Conservation (phyloP, 53 echinoderm and acorn worm genomes). For the Luidia sarsii region DNA sequence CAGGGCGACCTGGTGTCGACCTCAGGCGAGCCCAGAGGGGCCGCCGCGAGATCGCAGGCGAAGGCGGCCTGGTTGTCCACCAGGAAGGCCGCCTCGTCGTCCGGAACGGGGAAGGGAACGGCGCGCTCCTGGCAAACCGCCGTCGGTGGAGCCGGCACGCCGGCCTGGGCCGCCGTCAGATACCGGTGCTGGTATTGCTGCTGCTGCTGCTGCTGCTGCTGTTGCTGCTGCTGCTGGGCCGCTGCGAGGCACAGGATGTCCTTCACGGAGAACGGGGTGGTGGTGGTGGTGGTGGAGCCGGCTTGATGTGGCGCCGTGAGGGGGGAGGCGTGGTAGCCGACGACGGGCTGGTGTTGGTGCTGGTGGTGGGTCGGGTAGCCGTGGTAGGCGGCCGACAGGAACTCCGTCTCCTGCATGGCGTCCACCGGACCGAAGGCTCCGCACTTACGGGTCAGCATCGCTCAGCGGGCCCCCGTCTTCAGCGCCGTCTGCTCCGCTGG, state of each 20-base stretch:
- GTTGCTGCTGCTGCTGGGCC: slow-evolving; percentile 56
- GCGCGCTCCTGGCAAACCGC: slow-evolving; percentile 42
- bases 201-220: too few relatives aligned
- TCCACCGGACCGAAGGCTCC: slow-evolving; percentile 38
- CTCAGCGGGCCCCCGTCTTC: too few relatives aligned
- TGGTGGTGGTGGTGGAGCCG: slow-evolving; percentile 28
- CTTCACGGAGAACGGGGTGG: slow-evolving; percentile 75
- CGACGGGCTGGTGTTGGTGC: too few relatives aligned
- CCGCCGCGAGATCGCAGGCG: slow-evolving; percentile 26
- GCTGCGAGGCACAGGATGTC: slow-evolving; percentile 72
- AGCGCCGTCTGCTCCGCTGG: too few relatives aligned
- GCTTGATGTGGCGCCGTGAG: slow-evolving; percentile 1
- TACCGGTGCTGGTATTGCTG: too few relatives aligned
- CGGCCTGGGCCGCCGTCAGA: too few relatives aligned
- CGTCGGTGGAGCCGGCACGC: too few relatives aligned
- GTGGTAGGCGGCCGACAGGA: slow-evolving; percentile 31
- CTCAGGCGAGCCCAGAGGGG: slow-evolving; percentile 2
- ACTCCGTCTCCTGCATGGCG: slow-evolving; percentile 31
- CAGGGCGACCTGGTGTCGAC: slow-evolving; percentile 32
- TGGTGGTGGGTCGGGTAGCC: too few relatives aligned
- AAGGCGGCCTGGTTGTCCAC: slow-evolving; percentile 24
- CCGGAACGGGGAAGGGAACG: slow-evolving; percentile 20
- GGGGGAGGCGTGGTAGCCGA: slow-evolving; percentile 30
- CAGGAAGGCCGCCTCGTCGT: slow-evolving; percentile 32
- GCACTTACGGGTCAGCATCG: slow-evolving; percentile 50